Evolutionary conservation across 2,113 vertebrate species (phyloP), one percentile per base, ranked within the genome.

Genomic region (Pitta sordida): DNA sequence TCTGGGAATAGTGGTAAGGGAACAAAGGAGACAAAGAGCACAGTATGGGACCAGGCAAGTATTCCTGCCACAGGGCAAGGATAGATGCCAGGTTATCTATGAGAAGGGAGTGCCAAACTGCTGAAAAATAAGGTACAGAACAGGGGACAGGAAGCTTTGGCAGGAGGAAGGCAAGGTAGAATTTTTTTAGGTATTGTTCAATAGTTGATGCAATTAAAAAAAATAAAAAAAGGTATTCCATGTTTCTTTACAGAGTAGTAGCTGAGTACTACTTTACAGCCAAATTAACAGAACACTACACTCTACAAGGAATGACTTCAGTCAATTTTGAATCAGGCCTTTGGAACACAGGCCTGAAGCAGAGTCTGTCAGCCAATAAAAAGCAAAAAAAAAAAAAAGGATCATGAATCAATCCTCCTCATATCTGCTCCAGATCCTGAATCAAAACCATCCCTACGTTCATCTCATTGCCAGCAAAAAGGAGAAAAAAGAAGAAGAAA

Each of bases 341-440:
- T 92, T 92, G 93, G 90, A 96, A 91, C 26, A 88, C 84, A 90
- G 55, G 95, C 96, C 92, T 94, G 84, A 68, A 96, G 91, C 77
- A 90, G 37, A 94, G 74, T 94, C 94, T 89, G 78, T 94, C 91
- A 96, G 91, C 86, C 91, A 87, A 94, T 96, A 96, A 94, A 88
- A 91, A 16, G 49, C 14, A 85, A 89, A 93, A 95, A 95, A 90
- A 88, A 55, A 79, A 49, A 91, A 83, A 96, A 90, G 23, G 27
- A 63, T 86, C 71, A 73, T 96, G 95, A 96, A 96, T 94, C 96
- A 96, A 90, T 94, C 51, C 79, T 96, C 88, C 85, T 55, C 90
- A 0, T 96, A 92, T 96, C 95, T 96, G 87, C 86, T 96, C 94
- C 96, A 96, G 87, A 96, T 89, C 94, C 84, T 85, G 82, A 96